Base-by-base conservation (phyloP, 2,888 invertebrate genomes). In the Acronicta leporina region DNA sequence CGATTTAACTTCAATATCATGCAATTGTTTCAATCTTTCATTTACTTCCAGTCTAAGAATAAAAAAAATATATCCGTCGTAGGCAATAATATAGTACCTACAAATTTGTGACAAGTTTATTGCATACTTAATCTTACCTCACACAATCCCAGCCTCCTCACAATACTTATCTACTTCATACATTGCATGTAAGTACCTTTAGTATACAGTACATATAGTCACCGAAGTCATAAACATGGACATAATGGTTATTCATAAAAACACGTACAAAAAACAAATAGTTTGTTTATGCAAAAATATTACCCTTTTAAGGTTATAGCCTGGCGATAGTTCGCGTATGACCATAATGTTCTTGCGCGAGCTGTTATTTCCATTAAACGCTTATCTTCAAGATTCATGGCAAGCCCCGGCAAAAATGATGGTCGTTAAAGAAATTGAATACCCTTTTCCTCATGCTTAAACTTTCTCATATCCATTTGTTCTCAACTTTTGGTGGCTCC, bases 331-430 rank as follows among this genome's bases (percentile, higher is more conserved):
- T 89, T 89, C 84, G 80, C 81, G 81, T 88, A 87, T 87, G 87
- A 86, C 84, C 87, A 80, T 87, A 85, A 87, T 87, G 88, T 82
- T 85, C 84, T 79, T 77, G 73, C 79, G 75, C 80, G 85, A 81
- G 82, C 85, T 88, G 82, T 87, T 90, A 90, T 90, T 89, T 87
- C 88, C 89, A 91, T 91, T 90, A 91, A 89, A 87, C 86, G 85
- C 83, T 90, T 91, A 91, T 92, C 91, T 90, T 84, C 74, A 85
- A 91, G 90, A 91, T 91, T 91, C 90, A 92, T 91, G 85, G 86
- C 87, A 70, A 75, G 83, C 75, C 80, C 80, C 85, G 84, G 73
- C 87, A 87, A 90, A 89, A 89, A 90, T 89, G 87, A 89, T 87
- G 86, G 89, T 87, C 89, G 88, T 90, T 89, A 89, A 87, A 90